phyloP scores from a whole-genome alignment of 92 coral and sea anemone genomes.

The Epizoanthus scotinus region DNA sequence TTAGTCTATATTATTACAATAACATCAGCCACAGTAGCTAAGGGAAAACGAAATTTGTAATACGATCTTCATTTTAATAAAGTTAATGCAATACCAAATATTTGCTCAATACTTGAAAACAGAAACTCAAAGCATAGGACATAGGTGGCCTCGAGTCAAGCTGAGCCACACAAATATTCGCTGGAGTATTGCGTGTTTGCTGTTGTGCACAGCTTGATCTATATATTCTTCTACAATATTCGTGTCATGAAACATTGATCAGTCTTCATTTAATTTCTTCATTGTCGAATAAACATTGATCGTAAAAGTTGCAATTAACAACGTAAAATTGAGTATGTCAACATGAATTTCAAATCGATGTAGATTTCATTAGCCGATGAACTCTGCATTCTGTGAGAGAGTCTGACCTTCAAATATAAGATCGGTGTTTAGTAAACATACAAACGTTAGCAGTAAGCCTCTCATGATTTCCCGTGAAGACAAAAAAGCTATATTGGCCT shows the following conservation, averaged over 20 bases:
- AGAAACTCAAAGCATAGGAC: conserved; percentile 2
- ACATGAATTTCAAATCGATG: neutral
- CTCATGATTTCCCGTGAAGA: conserved; percentile 10
- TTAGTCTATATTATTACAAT: neutral
- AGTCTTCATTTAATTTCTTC: no score
- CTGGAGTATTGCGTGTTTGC: neutral
- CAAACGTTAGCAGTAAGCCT: conserved; percentile 3
- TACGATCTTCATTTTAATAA: conserved; percentile 2
- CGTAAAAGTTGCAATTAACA: conserved; percentile 28
- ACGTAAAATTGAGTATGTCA: conserved; percentile 28
- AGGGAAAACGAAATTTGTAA: conserved; percentile 4
- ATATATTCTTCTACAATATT: neutral
- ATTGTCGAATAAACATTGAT: conserved; percentile 12
- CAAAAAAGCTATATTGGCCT: conserved; percentile 31
- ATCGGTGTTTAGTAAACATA: conserved; percentile 21
- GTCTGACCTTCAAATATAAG: conserved; percentile 6
- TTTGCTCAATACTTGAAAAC: conserved; percentile 15
- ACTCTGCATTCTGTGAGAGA: conserved; percentile 1
- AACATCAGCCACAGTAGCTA: neutral
- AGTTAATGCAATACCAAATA: conserved; percentile 25
- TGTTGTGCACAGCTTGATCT: conserved; percentile 16
- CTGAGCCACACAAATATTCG: neutral
- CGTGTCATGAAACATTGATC: conserved; percentile 54
- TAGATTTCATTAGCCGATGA: conserved; percentile 14
- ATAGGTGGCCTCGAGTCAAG: neutral